Evolutionary conservation across 2,797 vertebrate genomes (phyloP).

Genomic region (Naso thynnoides): DNA sequence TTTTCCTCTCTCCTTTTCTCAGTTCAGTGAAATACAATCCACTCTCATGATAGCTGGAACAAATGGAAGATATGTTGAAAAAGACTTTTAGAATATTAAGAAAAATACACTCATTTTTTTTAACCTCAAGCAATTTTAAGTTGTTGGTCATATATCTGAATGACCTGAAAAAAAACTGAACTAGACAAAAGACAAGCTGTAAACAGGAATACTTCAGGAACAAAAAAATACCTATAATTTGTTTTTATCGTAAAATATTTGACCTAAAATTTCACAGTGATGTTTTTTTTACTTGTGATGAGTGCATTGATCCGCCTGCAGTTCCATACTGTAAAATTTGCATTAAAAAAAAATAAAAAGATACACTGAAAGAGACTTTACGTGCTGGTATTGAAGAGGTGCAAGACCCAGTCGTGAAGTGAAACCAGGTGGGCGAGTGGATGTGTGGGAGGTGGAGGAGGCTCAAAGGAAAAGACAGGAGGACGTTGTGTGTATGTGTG

Average conservation of each 20-base stretch:
- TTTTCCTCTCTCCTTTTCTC: constrained; percentile 30
- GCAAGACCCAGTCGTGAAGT: not conserved
- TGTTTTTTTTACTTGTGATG: not conserved
- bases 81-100: not conserved
- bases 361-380: not conserved
- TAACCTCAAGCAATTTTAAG: not conserved
- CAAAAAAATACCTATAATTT: not conserved
- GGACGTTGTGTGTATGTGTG: not conserved
- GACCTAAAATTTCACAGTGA: not conserved
- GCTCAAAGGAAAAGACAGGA: constrained; percentile 9
- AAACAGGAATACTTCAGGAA: not conserved
- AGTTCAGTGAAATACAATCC: constrained; percentile 24
- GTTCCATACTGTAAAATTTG: not conserved
- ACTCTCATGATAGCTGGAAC: constrained; percentile 1
- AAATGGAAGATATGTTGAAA: not conserved
- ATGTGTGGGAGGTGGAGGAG: constrained; percentile 43
- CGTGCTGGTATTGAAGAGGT: not conserved
- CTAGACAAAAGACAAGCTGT: too few relatives aligned
- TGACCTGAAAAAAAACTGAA: too few relatives aligned
- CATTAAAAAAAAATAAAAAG: not conserved
- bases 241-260: not conserved
- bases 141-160: too few relatives aligned
- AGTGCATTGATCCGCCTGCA: not conserved
- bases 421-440: constrained; percentile 28
- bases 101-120: constrained; percentile 9